Evolutionary conservation across 2,888 invertebrate species (phyloP).

Genomic region (Scrobipalpa atriplicella): DNA sequence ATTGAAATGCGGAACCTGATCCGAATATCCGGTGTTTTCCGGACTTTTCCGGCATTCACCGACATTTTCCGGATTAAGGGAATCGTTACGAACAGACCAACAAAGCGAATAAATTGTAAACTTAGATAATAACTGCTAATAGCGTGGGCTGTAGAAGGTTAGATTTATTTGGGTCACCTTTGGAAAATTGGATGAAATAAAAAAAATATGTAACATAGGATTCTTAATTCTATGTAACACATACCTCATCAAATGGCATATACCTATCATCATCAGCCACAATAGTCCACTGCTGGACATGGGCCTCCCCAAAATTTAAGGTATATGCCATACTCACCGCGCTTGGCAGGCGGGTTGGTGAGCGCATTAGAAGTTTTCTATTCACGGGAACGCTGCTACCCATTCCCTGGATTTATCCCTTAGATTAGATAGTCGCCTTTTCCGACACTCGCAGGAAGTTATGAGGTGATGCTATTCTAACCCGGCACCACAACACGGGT

Average conservation of each 20-base stretch:
- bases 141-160: not conserved
- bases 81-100: conserved; percentile 20
- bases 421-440: too few relatives aligned
- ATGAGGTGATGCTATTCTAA: too few relatives aligned
- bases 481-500: too few relatives aligned
- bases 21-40: conserved; percentile 13
- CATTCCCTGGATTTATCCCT: too few relatives aligned
- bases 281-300: too few relatives aligned
- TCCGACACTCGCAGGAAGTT: too few relatives aligned
- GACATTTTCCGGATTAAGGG: conserved; percentile 6
- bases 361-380: not conserved
- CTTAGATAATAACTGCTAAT: conserved; percentile 20
- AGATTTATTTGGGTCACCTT: not conserved
- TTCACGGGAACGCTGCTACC: too few relatives aligned
- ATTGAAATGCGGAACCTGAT: conserved; percentile 19
- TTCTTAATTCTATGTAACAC: too few relatives aligned
- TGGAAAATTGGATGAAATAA: not conserved
- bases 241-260: too few relatives aligned
- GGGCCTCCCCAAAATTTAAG: too few relatives aligned
- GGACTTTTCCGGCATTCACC: not conserved
- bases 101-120: conserved; percentile 16
- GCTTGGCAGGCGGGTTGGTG: not conserved
- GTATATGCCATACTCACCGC: too few relatives aligned
- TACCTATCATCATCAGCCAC: not conserved
- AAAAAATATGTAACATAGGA: too few relatives aligned